Conservation (phyloP, 2,888 invertebrate species). For the Agonum fuliginosum region DNA sequence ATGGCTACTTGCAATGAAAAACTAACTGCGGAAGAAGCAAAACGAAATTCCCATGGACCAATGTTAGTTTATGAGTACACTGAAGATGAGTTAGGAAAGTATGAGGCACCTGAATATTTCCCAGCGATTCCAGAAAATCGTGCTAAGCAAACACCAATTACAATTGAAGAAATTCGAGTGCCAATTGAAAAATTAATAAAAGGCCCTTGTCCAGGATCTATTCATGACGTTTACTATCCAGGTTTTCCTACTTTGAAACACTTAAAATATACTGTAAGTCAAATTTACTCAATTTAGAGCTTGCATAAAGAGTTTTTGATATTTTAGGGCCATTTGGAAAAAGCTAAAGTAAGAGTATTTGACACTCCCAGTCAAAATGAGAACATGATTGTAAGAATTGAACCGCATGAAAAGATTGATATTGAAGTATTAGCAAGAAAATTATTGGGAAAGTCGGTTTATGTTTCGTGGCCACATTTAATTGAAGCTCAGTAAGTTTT, state of each 20-base stretch:
- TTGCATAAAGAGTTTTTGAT: no score
- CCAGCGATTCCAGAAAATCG: constrained; percentile 77
- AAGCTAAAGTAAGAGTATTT: constrained; percentile 89
- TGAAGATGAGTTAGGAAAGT: constrained; percentile 76
- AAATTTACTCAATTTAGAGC: no score
- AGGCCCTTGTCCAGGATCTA: constrained; percentile 83
- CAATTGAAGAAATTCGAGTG: constrained; percentile 77
- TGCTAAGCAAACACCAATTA: constrained; percentile 74
- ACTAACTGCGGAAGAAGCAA: constrained; percentile 81
- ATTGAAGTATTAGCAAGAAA: constrained; percentile 77
- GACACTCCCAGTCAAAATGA: constrained; percentile 87
- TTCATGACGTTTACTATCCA: constrained; percentile 83
- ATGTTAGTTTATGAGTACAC: constrained; percentile 87
- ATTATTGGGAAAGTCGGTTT: constrained; percentile 83
- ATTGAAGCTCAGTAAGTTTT: constrained; percentile 83
- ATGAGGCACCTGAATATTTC: constrained; percentile 78
- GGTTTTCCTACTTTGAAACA: constrained; percentile 96
- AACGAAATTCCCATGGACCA: constrained; percentile 89
- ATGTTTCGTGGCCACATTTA: constrained; percentile 95
- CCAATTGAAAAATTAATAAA: constrained; percentile 77
- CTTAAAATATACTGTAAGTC: constrained; percentile 82
- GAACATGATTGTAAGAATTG: constrained; percentile 86
- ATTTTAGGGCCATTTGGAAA: constrained; percentile 74
- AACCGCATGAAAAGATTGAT: constrained; percentile 70
- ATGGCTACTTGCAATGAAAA: constrained; percentile 82